phyloP scores from a whole-genome alignment of 1,140 invertebrate species.

The Pogonus chalceus region DNA sequence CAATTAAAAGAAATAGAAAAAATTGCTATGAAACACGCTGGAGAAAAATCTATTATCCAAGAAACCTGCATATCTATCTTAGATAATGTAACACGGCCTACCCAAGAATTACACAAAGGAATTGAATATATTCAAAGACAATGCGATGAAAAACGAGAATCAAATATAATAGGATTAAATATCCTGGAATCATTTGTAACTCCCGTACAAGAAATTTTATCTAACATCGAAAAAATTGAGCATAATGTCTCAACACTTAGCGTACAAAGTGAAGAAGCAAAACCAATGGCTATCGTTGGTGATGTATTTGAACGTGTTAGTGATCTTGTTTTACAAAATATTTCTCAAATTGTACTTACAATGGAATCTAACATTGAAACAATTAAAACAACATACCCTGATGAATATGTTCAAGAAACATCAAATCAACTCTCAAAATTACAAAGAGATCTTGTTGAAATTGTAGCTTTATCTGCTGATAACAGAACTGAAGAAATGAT shows the following conservation, averaged over 20 bases:
- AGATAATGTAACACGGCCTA: slow-evolving; percentile 38
- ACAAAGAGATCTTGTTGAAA: slow-evolving; percentile 15
- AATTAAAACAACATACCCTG: slow-evolving; percentile 21
- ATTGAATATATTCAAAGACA: slow-evolving; percentile 33
- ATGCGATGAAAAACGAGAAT: slow-evolving; percentile 17
- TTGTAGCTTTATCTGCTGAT: neutral
- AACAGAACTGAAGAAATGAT: slow-evolving; percentile 1
- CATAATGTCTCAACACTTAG: slow-evolving; percentile 6
- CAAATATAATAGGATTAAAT: slow-evolving; percentile 28
- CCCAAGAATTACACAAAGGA: slow-evolving; percentile 39
- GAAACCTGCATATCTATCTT: slow-evolving; percentile 40
- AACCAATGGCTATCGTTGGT: slow-evolving; percentile 20
- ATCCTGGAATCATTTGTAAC: slow-evolving; percentile 39
- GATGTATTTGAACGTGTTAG: slow-evolving; percentile 32
- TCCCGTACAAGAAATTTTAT: slow-evolving; percentile 39
- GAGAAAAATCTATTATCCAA: slow-evolving; percentile 37
- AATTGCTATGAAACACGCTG: slow-evolving; percentile 33
- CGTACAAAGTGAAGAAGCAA: slow-evolving; percentile 4
- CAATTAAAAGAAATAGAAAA: slow-evolving; percentile 36
- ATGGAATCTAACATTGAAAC: slow-evolving; percentile 29
- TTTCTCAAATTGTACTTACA: slow-evolving; percentile 26
- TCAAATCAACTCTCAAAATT: slow-evolving; percentile 27
- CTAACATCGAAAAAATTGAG: slow-evolving; percentile 26
- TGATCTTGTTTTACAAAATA: slow-evolving; percentile 28
- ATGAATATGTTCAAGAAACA: slow-evolving; percentile 26